Percentiles rank a stretch among this genome's conserved stretches.
Conservation (phyloP, 2,797 vertebrate genomes). For the Benthosema pterotum region DNA sequence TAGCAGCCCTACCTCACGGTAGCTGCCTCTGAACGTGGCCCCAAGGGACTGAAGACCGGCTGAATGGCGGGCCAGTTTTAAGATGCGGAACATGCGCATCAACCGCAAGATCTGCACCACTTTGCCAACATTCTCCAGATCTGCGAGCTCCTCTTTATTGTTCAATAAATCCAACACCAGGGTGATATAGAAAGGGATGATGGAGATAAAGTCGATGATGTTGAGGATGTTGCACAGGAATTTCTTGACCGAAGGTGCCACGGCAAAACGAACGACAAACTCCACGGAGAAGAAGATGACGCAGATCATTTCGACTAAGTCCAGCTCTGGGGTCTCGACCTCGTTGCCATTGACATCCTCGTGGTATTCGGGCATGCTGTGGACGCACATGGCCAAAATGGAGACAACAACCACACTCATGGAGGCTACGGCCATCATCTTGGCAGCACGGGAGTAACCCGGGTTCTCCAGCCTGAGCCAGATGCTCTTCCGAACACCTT, state of each 20-base stretch:
- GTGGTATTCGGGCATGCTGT: conserved; percentile 92
- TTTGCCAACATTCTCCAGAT: conserved; percentile 93
- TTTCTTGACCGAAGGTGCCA: conserved; percentile 86
- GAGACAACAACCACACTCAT: conserved; percentile 88
- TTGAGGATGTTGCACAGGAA: conserved; percentile 91
- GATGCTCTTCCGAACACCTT: conserved; percentile 84
- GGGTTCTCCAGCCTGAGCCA: conserved; percentile 95
- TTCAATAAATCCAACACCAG: conserved; percentile 83
- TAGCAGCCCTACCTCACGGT: conserved; percentile 90
- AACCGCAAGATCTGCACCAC: conserved; percentile 92
- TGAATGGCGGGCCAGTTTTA: conserved; percentile 96
- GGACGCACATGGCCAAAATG: conserved; percentile 93
- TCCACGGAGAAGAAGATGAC: conserved; percentile 91
- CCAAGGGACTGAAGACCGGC: conserved; percentile 91
- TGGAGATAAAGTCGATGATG: conserved; percentile 90
- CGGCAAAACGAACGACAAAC: conserved; percentile 84
- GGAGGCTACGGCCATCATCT: conserved; percentile 87
- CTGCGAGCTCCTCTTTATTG: conserved; percentile 85
- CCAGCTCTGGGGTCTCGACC: conserved; percentile 85
- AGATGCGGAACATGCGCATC: conserved; percentile 95
- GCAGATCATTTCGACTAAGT: conserved; percentile 87
- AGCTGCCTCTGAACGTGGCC: conserved; percentile 90
- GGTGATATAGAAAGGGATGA: conserved; percentile 91
- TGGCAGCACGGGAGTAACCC: conserved; percentile 85
- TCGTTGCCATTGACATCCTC: conserved; percentile 81